Percentiles rank a stretch among this genome's conserved stretches.
Evolutionary conservation across 1,140 invertebrate genomes (phyloP).

Genomic region (Diuraphis noxia): DNA sequence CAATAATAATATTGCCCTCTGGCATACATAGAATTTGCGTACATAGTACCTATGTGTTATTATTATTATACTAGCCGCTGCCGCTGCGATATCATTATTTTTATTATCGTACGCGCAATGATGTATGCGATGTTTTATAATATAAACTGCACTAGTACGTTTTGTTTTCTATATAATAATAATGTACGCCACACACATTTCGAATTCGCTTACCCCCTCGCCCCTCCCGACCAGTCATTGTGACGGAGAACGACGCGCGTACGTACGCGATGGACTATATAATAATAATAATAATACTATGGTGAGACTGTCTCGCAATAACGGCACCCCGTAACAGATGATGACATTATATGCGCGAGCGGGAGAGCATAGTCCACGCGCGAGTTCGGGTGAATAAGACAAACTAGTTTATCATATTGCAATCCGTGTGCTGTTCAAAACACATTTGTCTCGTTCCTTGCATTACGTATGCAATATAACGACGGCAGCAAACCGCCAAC

Average conservation of each 20-base stretch:
- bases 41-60: background rate
- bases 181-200: background rate
- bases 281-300: background rate
- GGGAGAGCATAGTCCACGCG: background rate
- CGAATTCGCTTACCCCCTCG: background rate
- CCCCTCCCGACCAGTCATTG: background rate
- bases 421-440: constrained; percentile 24
- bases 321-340: background rate
- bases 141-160: background rate
- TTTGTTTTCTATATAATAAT: constrained; percentile 13
- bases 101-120: constrained; percentile 2
- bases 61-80: background rate
- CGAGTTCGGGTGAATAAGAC: constrained; percentile 8
- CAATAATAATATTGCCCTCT: background rate
- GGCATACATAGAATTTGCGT: background rate
- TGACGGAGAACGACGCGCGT: background rate
- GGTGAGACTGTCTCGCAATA: background rate
- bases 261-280: background rate
- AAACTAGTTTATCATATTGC: constrained; percentile 36
- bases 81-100: background rate
- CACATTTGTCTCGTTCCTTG: constrained; percentile 7
- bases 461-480: constrained; percentile 28
- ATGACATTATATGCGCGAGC: background rate
- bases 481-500: background rate
- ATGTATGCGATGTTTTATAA: background rate